Evolutionary conservation across 2,888 invertebrate genomes (phyloP).

Genomic region (Sturmia bella): DNA sequence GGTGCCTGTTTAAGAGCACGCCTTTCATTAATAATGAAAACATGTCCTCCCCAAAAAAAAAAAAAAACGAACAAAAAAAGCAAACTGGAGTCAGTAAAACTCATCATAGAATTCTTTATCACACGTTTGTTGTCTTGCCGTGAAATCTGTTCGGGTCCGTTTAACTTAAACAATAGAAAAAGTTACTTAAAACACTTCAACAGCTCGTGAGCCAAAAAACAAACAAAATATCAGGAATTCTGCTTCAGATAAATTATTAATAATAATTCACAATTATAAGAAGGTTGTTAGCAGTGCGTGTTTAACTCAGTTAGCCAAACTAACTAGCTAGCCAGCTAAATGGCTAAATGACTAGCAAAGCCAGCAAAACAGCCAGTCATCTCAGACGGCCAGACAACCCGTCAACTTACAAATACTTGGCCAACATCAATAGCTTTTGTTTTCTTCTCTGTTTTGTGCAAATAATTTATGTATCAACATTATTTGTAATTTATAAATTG

Average conservation of each 20-base stretch:
- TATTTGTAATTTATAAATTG: constrained; percentile 70
- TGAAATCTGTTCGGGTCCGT: constrained; percentile 81
- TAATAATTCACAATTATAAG: constrained; percentile 64
- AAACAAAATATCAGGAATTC: background rate
- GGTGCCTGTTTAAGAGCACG: constrained; percentile 73
- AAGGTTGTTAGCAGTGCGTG: constrained; percentile 66
- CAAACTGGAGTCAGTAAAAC: constrained; percentile 79
- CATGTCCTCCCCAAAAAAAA: constrained; percentile 76
- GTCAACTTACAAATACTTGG: background rate
- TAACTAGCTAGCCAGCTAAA: constrained; percentile 12
- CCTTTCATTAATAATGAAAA: constrained; percentile 79
- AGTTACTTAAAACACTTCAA: constrained; percentile 55
- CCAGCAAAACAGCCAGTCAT: background rate
- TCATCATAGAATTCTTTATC: constrained; percentile 82
- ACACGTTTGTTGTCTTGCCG: constrained; percentile 82
- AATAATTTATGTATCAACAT: constrained; percentile 69
- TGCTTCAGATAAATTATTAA: constrained; percentile 63
- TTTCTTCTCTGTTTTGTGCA: constrained; percentile 6
- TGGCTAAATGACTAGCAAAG: constrained; percentile 10
- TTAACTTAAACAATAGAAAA: constrained; percentile 75
- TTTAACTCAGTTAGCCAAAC: constrained; percentile 36
- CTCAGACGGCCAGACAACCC: constrained; percentile 14
- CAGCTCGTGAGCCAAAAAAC: constrained; percentile 65
- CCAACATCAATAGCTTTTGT: background rate
- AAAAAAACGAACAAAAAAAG: constrained; percentile 23